phyloP scores from a whole-genome alignment of 1,140 invertebrate genomes.

The Monochamus saltuarius region DNA sequence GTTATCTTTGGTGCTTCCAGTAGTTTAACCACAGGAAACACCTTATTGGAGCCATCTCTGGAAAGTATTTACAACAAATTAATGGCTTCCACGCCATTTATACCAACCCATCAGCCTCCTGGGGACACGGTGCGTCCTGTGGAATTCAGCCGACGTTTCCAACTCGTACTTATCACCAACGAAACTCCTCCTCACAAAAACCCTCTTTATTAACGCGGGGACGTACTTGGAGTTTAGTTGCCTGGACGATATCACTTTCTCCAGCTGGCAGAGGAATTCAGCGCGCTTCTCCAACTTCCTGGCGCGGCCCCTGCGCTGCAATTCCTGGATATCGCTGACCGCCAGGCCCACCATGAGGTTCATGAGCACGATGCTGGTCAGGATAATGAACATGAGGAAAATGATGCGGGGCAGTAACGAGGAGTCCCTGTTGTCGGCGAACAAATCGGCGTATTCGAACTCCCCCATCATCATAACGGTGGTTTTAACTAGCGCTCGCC shows the following conservation, averaged over 20 bases:
- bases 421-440: slow-evolving; percentile 32
- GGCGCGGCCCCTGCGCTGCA: slow-evolving; percentile 33
- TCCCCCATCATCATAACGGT: slow-evolving; percentile 65
- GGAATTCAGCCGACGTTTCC: slow-evolving; percentile 15
- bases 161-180: slow-evolving; percentile 26
- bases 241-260: slow-evolving; percentile 33
- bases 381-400: slow-evolving; percentile 61
- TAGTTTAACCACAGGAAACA: too few relatives aligned
- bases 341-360: slow-evolving; percentile 65
- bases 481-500: slow-evolving; percentile 55
- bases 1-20: too few relatives aligned
- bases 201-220: slow-evolving; percentile 24
- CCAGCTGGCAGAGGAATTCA: slow-evolving; percentile 37
- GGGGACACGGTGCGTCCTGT: slow-evolving; percentile 19
- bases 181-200: slow-evolving; percentile 22
- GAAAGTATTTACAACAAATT: background rate
- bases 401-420: slow-evolving; percentile 50
- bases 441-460: slow-evolving; percentile 56
- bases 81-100: slow-evolving; percentile 10
- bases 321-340: slow-evolving; percentile 59
- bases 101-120: slow-evolving; percentile 26
- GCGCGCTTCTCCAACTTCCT: slow-evolving; percentile 40
- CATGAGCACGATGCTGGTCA: slow-evolving; percentile 66
- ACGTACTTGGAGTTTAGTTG: slow-evolving; percentile 24
- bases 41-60: too few relatives aligned